Evolutionary conservation across 2,888 invertebrate genomes (phyloP).

Genomic region (Acanthopleura granulata): DNA sequence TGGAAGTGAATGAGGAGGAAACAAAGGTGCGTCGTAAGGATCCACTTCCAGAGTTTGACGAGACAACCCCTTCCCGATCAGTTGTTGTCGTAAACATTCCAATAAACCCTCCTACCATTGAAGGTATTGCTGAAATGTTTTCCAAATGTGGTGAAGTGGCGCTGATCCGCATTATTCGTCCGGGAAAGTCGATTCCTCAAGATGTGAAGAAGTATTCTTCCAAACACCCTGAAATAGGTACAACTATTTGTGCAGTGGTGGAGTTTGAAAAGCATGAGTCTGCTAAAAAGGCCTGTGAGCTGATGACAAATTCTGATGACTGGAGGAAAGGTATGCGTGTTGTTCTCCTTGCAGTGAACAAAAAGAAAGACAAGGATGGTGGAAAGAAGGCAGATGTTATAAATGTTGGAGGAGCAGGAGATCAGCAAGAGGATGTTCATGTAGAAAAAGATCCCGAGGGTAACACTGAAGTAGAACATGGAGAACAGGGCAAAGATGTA

Average conservation of each 20-base stretch:
- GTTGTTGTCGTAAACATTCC: constrained; percentile 90
- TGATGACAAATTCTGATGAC: constrained; percentile 59
- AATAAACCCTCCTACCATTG: constrained; percentile 86
- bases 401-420: constrained; percentile 28
- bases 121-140: constrained; percentile 92
- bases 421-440: constrained; percentile 42
- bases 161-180: constrained; percentile 86
- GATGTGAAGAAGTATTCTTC: constrained; percentile 92
- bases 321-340: constrained; percentile 68
- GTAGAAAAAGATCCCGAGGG: constrained; percentile 1
- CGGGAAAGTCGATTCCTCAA: constrained; percentile 90
- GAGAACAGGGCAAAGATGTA: constrained; percentile 46
- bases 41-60: constrained; percentile 89
- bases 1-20: constrained; percentile 91
- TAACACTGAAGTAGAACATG: constrained; percentile 27
- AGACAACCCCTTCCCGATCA: constrained; percentile 92
- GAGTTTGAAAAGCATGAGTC: constrained; percentile 91
- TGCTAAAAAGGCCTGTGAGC: constrained; percentile 83
- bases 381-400: constrained; percentile 35
- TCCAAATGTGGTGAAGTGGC: constrained; percentile 90
- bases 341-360: constrained; percentile 59
- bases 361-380: constrained; percentile 51
- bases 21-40: constrained; percentile 90
- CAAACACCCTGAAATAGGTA: constrained; percentile 89
- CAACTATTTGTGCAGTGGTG: constrained; percentile 86